Base-by-base conservation (phyloP, 2,797 vertebrate genomes). In the Poeciliopsis paucimaculata region DNA sequence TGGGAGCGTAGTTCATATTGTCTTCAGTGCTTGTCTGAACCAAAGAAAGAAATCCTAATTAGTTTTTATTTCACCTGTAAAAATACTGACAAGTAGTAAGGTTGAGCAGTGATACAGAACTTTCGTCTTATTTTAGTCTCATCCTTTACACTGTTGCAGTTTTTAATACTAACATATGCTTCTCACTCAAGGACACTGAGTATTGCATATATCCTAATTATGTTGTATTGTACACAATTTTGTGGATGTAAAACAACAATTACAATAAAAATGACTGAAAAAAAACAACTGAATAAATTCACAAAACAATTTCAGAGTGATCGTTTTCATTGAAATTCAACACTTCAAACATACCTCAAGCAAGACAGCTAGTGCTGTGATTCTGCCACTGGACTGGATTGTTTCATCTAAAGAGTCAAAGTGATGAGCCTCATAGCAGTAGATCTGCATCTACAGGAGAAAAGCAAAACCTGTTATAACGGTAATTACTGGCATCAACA, bases 361-460 rank as follows among this genome's bases (percentile, higher is more conserved):
- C 88, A 99, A 94, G 88, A 99, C 84, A 51, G 98, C 97, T 55
- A 99, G 95, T n/a, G 97, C 97, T 80, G 96, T 96, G 94, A 99
- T 94, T 80, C 94, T 96, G 79, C 97, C 98, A 90, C 96, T 96
- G 76, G 94, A 96, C 92, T 95, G 96, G 85, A 99, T 78, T 77
- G 97, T 95, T 80, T 97, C 96, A 73, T 98, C 97, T 9, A 98
- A 94, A 85, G 95, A 96, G 85, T 94, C 90, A 90, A 97, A 98
- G 51, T 85, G 94, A 80, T 95, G 90, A 0, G 86, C 89, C 85
- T 99, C 97, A 47, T 96, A 99, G 92, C 97, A 97, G 94, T 98
- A 98, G 93, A 99, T 97, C 93, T 99, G 98, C 98, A 99, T 99
- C 98, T 99, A 93, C 23, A 76, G 68, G 70, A 77, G 47, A 43